Conservation (phyloP, 2,797 vertebrate species). For the Acestrorhynchus altus region DNA sequence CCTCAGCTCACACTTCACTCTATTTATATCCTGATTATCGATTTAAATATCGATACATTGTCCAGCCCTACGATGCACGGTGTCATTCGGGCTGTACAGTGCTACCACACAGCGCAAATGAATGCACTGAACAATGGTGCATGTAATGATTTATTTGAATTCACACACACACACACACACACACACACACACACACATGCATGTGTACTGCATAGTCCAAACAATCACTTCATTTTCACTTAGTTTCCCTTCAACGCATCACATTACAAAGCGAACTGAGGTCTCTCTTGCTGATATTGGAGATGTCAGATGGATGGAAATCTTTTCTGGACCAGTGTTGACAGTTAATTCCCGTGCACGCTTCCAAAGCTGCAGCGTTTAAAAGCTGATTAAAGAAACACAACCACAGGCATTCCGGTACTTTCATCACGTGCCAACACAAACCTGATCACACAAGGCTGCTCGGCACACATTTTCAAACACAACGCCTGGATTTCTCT, state of each 20-base stretch:
- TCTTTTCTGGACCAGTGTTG: neutral
- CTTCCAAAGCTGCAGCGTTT: neutral
- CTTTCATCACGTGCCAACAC: neutral
- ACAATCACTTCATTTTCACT: neutral
- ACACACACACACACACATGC: neutral
- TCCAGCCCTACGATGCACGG: no score
- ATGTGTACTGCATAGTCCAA: neutral
- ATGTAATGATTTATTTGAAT: no score
- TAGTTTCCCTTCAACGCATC: neutral
- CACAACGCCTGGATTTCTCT: neutral
- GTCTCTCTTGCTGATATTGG: slow-evolving; percentile 17
- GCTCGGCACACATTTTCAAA: neutral
- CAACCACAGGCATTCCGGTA: neutral
- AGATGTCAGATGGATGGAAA: slow-evolving; percentile 26
- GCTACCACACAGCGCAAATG: no score
- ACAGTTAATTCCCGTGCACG: neutral
- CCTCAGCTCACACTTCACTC: no score
- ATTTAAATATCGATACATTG: no score
- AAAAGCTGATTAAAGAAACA: slow-evolving; percentile 10
- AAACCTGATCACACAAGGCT: neutral
- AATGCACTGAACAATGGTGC: no score
- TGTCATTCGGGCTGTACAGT: no score
- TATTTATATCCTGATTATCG: no score
- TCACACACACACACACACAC: no score
- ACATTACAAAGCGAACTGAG: neutral